Evolutionary conservation across 2,888 invertebrate genomes (phyloP).

Genomic region (Yponomeuta plumbellus): DNA sequence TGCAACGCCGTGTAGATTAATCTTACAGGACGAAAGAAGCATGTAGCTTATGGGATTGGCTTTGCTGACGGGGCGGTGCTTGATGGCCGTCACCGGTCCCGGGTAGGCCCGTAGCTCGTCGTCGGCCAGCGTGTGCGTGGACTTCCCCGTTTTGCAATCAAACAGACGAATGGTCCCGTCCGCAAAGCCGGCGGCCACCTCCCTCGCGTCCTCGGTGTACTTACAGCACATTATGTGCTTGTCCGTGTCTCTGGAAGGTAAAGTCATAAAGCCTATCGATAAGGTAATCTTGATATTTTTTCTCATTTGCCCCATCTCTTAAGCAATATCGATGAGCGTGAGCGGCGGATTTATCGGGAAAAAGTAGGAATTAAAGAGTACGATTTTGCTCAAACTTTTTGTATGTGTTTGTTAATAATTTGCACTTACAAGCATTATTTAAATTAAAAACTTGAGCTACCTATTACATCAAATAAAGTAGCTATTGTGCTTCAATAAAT

Average conservation of each 20-base stretch:
- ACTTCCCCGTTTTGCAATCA: slow-evolving; percentile 64
- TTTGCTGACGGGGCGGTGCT: slow-evolving; percentile 76
- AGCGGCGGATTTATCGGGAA: no score
- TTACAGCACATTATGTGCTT: slow-evolving; percentile 75
- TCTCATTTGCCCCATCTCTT: no score
- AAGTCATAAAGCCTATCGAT: background rate
- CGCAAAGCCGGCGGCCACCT: slow-evolving; percentile 77
- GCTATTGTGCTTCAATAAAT: no score
- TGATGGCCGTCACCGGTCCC: slow-evolving; percentile 77
- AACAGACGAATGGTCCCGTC: slow-evolving; percentile 78
- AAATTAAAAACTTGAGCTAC: no score
- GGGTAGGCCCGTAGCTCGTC: slow-evolving; percentile 71
- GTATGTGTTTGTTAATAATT: no score
- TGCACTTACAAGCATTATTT: no score
- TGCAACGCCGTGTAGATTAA: background rate
- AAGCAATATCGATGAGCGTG: no score
- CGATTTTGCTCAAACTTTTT: no score
- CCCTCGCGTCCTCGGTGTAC: slow-evolving; percentile 78
- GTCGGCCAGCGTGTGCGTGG: slow-evolving; percentile 69
- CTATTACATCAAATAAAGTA: no score
- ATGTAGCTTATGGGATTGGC: slow-evolving; percentile 77
- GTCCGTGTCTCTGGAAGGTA: slow-evolving; percentile 63
- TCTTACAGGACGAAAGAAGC: slow-evolving; percentile 77
- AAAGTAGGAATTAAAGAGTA: no score
- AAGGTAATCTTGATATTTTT: background rate